These are phyloP conservation scores for Cacatua alba DNA, from an alignment of 2,113 vertebrate species.

Conservation along the genomic window DNA sequence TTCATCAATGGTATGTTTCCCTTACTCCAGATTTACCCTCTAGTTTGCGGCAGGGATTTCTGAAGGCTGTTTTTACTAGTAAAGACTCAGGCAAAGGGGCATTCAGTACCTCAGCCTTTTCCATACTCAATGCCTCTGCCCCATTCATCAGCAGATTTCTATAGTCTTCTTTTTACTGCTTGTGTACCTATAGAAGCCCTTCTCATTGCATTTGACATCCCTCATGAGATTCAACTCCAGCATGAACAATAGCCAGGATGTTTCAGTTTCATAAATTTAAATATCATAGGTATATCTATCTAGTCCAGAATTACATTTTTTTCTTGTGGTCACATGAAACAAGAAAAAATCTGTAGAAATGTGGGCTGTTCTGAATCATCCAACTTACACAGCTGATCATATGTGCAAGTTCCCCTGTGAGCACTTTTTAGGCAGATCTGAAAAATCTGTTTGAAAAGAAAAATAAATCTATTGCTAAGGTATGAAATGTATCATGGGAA, in stretches of 20 bases:
- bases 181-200: background rate
- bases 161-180: background rate
- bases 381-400: background rate
- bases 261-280: background rate
- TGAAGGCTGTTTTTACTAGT: background rate
- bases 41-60: background rate
- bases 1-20: background rate
- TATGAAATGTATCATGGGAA: slow-evolving; percentile 19
- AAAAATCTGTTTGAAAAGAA: slow-evolving; percentile 21
- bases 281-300: background rate
- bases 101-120: background rate
- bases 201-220: background rate
- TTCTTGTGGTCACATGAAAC: background rate
- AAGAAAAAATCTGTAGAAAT: background rate
- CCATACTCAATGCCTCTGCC: background rate
- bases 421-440: background rate
- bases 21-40: background rate
- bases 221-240: background rate
- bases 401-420: background rate
- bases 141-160: background rate
- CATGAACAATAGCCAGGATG: background rate
- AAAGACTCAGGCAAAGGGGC: background rate
- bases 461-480: slow-evolving; percentile 24
- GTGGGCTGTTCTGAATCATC: background rate
- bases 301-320: background rate